These are phyloP conservation scores for Cheilosia pagana DNA, from an alignment of 2,888 invertebrate genomes.

Conservation along the genomic window DNA sequence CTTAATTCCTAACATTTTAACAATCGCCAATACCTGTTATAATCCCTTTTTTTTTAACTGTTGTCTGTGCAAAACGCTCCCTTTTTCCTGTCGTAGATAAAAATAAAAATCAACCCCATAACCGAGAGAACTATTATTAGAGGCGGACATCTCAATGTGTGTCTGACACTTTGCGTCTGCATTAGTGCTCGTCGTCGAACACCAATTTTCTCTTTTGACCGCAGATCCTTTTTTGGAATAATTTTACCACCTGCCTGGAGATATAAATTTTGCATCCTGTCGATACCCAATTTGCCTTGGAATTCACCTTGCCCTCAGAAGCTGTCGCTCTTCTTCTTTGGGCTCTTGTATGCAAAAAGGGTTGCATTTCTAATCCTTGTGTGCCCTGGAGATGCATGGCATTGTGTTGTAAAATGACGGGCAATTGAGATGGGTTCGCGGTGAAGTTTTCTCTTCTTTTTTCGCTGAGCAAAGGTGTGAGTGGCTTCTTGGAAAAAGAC, in stretches of 20 bases:
- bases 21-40: conserved; percentile 53
- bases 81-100: conserved; percentile 42
- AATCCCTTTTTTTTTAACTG: conserved; percentile 22
- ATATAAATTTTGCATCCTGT: conserved; percentile 72
- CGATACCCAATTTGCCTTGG: conserved; percentile 69
- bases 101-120: conserved; percentile 12
- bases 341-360: conserved; percentile 20
- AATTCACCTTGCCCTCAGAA: conserved; percentile 53
- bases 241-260: conserved; percentile 62
- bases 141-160: conserved; percentile 71
- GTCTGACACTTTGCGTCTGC: conserved; percentile 68
- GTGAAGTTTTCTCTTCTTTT: conserved; percentile 7
- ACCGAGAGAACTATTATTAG: conserved; percentile 60
- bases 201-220: conserved; percentile 47
- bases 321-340: conserved; percentile 1
- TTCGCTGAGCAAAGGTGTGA: conserved; percentile 49
- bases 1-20: conserved; percentile 68
- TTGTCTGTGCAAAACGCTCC: conserved; percentile 33
- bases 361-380: conserved; percentile 64
- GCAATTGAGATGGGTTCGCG: conserved; percentile 9
- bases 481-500: conserved; percentile 15
- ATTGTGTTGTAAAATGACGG: conserved; percentile 36
- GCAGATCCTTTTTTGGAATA: conserved; percentile 39
- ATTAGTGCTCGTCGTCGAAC: conserved; percentile 4
- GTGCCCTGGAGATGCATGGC: conserved; percentile 25